A percentile compares a stretch with the other conserved stretches of the same genome.
These are phyloP conservation scores for Cardiocondyla obscurior DNA, from an alignment of 1,140 invertebrate genomes.

Conservation along the genomic window DNA sequence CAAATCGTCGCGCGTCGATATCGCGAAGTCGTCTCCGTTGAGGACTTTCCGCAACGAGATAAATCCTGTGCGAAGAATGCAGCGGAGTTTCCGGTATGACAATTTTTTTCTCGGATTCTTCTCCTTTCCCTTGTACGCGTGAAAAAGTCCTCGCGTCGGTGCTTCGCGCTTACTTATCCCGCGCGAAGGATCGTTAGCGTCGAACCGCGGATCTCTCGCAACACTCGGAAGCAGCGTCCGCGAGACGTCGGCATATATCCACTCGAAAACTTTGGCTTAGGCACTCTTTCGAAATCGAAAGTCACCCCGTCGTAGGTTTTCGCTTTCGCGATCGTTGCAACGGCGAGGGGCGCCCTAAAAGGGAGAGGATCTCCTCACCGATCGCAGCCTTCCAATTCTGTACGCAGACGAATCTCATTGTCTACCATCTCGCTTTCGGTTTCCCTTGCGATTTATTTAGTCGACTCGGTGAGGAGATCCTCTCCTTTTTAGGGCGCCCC, in stretches of 20 bases:
- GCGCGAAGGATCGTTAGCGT: constrained; percentile 52
- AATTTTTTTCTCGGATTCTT: not conserved
- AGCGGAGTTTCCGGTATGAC: not conserved
- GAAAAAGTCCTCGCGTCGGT: not conserved
- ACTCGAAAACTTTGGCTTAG: not conserved
- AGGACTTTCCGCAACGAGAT: not conserved
- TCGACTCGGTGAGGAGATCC: constrained; percentile 6
- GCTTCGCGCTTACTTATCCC: too few species aligned
- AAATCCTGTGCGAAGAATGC: not conserved
- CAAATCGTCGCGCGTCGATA: not conserved
- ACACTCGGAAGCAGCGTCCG: not conserved
- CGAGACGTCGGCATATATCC: not conserved
- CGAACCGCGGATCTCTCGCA: not conserved
- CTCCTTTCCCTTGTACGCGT: not conserved
- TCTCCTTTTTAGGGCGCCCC: not conserved
- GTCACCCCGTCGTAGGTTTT: not conserved
- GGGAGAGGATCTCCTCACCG: too few species aligned
- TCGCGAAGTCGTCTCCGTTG: not conserved
- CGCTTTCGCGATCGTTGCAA: not conserved
- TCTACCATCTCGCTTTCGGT: constrained; percentile 19
- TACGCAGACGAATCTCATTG: constrained; percentile 70
- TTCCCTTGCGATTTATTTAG: constrained; percentile 13
- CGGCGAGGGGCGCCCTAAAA: not conserved
- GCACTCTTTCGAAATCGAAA: not conserved
- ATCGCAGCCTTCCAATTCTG: constrained; percentile 68